Percentiles rank a stretch among this genome's conserved stretches.
Evolutionary conservation across 37 sponge, comb jelly and placozoan genomes (phyloP).

Genomic region (Bolinopsis microptera): DNA sequence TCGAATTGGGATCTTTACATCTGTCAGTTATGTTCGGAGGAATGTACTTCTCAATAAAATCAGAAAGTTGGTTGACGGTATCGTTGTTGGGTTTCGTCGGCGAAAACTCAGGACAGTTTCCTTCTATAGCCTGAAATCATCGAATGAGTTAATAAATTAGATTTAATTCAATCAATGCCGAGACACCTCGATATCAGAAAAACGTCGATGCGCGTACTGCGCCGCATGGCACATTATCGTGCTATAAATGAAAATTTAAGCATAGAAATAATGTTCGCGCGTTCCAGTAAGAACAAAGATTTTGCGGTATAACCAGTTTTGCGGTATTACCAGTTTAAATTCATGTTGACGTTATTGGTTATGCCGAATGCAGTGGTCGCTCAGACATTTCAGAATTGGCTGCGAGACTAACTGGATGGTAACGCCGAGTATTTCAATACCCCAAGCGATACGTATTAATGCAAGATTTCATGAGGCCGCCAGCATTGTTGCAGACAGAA

Average conservation of each 20-base stretch:
- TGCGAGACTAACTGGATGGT: too few relatives aligned
- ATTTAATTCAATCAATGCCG: too few relatives aligned
- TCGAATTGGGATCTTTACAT: background rate
- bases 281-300: background rate
- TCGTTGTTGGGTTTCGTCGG: background rate
- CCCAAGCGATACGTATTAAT: too few relatives aligned
- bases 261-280: background rate
- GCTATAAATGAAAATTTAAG: background rate
- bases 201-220: background rate
- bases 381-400: too few relatives aligned
- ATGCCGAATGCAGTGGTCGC: too few relatives aligned
- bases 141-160: background rate
- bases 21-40: background rate
- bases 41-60: background rate
- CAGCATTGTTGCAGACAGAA: too few relatives aligned
- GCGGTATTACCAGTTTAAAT: too few relatives aligned
- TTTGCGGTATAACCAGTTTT: too few relatives aligned
- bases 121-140: background rate
- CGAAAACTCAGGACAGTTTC: background rate
- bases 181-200: too few relatives aligned
- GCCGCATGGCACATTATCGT: background rate
- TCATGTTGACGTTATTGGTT: too few relatives aligned
- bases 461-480: too few relatives aligned
- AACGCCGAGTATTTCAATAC: too few relatives aligned
- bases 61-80: background rate